Evolutionary conservation across 2,888 invertebrate genomes (phyloP).

Genomic region (Endotricha flammealis): DNA sequence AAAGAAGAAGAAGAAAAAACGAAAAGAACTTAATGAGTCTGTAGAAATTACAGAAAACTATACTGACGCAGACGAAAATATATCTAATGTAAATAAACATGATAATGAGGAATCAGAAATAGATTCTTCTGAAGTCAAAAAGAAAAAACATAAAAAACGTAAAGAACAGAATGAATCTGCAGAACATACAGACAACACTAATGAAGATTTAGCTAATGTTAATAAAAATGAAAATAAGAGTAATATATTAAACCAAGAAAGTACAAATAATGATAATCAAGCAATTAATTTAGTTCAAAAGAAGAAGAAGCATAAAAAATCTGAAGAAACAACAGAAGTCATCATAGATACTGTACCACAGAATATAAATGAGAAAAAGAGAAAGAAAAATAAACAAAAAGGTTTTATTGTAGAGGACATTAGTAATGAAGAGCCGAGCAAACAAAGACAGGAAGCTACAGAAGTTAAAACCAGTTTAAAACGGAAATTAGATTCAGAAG

Average conservation of each 20-base stretch:
- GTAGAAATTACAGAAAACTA: conserved; percentile 11
- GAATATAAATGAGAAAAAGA: conserved; percentile 14
- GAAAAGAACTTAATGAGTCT: conserved; percentile 4
- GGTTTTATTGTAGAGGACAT: conserved; percentile 39
- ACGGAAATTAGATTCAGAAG: conserved; percentile 23
- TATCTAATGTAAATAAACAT: too few relatives aligned
- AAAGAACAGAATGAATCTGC: conserved; percentile 11
- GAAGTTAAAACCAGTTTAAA: conserved; percentile 25
- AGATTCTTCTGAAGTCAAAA: not conserved
- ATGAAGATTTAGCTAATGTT: conserved; percentile 1
- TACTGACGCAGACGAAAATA: too few relatives aligned
- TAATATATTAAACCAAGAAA: conserved; percentile 12
- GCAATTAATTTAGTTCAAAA: conserved; percentile 5
- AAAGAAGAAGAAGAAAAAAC: not conserved
- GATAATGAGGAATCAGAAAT: not conserved
- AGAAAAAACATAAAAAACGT: conserved; percentile 7
- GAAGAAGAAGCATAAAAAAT: conserved; percentile 7
- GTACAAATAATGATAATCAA: conserved; percentile 11
- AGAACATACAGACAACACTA: conserved; percentile 22
- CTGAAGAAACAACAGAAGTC: not conserved
- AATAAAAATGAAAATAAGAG: conserved; percentile 22
- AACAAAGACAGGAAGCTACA: conserved; percentile 21
- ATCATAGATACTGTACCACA: conserved; percentile 6
- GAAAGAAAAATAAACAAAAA: conserved; percentile 40
- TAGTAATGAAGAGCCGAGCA: conserved; percentile 34